Percentiles rank a stretch among this genome's conserved stretches.
phyloP scores from a whole-genome alignment of 2,113 vertebrate species.

The Motacilla tschutschensis region DNA sequence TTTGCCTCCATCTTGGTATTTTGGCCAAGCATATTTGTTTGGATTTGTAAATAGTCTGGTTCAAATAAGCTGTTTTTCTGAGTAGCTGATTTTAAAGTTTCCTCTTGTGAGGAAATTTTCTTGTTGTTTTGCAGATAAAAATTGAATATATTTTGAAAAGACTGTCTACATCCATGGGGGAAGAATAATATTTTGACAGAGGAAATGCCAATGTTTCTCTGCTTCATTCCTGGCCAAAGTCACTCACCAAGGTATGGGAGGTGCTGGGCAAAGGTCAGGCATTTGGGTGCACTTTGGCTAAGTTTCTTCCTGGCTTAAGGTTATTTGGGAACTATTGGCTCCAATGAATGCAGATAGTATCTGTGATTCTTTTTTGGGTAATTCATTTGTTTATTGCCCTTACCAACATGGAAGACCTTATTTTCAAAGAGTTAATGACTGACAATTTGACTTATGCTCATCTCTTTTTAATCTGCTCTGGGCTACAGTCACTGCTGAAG shows the following conservation, averaged over 20 bases:
- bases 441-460: not conserved
- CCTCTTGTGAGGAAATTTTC: conserved; percentile 42
- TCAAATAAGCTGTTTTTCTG: conserved; percentile 23
- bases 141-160: conserved; percentile 50
- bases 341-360: not conserved
- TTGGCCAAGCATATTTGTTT: conserved; percentile 23
- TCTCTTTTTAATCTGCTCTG: not conserved
- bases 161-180: conserved; percentile 17
- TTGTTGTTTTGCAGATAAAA: conserved; percentile 60
- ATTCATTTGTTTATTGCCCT: not conserved
- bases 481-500: not conserved
- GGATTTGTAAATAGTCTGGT: conserved; percentile 29
- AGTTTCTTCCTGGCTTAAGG: conserved; percentile 1
- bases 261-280: conserved; percentile 3
- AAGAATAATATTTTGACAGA: conserved; percentile 62
- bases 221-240: conserved; percentile 19
- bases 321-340: conserved; percentile 14
- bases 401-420: not conserved
- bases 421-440: not conserved
- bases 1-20: conserved; percentile 24
- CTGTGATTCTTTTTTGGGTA: not conserved
- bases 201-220: conserved; percentile 43
- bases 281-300: conserved; percentile 15
- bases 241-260: conserved; percentile 39
- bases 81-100: conserved; percentile 36